Base-by-base conservation (phyloP, 1,140 invertebrate genomes). In the Ephestia elutella region DNA sequence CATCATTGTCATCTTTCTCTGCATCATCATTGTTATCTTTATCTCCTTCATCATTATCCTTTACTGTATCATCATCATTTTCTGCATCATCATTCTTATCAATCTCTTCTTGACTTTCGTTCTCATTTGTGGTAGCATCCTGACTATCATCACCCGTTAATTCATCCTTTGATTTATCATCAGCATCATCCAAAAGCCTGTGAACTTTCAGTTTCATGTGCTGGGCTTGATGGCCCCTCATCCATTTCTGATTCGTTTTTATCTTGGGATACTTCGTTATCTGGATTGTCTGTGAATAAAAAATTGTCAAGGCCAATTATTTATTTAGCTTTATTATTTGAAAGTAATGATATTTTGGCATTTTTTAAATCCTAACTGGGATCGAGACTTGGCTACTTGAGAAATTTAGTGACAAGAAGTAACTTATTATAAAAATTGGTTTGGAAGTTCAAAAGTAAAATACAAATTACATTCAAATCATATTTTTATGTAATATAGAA, bases 1-100 rank as follows among this genome's bases (percentile, higher is more conserved):
- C 59, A n/a, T 49, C 64, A 50, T 65, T 65, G 62, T 63, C 62
- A 44, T 32, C 68, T n/a, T 70, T 68, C 51, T 64, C 68, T 18
- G 8, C 25, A 38, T 13, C 13, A 13, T 38, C 2, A 38, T 10
- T 38, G 2, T 38, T 10, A 8, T 38, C 32, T 25, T 60, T 57
- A 28, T 71, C 60, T 10, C 48, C 64, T 44, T 66, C 65, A 65
- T 62, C 61, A 44, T 70, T 67, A 57, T 63, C 68, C 5, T 38
- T 38, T 11, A 11, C 32, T 38, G 32, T 9, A n/a, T 9, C 32
- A 11, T 35, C 32, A 25, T 25, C 21, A 25, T 25, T 25, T 7
- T 7, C 21, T 25, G 21, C 21, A 3, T 44, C 38, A 44, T 44
- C 38, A 44, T 15, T 13, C 15, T 44, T 44, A 44, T 44, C 38